Base-by-base conservation (phyloP, 35 echinoderm and acorn worm genomes). In the Apostichopus japonicus region DNA sequence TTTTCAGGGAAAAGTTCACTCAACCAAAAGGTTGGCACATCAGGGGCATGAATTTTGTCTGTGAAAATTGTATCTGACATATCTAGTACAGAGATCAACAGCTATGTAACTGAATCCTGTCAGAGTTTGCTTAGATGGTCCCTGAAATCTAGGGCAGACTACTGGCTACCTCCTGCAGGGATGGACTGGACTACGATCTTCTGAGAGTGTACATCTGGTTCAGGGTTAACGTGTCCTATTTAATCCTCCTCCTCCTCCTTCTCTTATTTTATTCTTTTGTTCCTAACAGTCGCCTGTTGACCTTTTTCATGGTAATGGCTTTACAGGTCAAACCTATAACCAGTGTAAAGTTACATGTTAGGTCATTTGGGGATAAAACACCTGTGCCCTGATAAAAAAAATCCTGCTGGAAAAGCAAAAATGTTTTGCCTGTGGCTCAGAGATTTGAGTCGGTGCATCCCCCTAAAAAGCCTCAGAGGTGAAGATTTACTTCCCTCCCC, bases 71-170 rank as follows among this genome's bases (percentile, higher is more conserved):
- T 54, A 57, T 6, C 23, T 84, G 81, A 57, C 81, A 57, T 84
- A 84, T 57, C 81, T 84, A 58, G 81, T 23, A 57, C 81, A 84
- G 81, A 84, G 81, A 84, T 84, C 81, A 84, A 55, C 81, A 56
- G 81, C 54, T 16, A 56, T 84, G 81, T 84, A 84, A 84, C 81
- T 14, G 54, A 58, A 84, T 23, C 54, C 81, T n/a, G 8, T 54
- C 21, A 84, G 54, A 62, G 19, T 57, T 19, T 21, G 57, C 55
- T 57, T 55, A 54, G 79, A 44, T 83, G 79, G 33, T 53, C 54
- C 33, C 11, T 17, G 24, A 67, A 52, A 83, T 83, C 79, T 83
- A 53, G 79, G 54, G 5, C 79, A 83, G 19, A 83, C 51, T 55
- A 83, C 44, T 17, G 79, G 33, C 10, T 83, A 17, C 79, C 79